Evolutionary conservation across 1,140 invertebrate genomes (phyloP).

Genomic region (Neomicropteryx cornuta): DNA sequence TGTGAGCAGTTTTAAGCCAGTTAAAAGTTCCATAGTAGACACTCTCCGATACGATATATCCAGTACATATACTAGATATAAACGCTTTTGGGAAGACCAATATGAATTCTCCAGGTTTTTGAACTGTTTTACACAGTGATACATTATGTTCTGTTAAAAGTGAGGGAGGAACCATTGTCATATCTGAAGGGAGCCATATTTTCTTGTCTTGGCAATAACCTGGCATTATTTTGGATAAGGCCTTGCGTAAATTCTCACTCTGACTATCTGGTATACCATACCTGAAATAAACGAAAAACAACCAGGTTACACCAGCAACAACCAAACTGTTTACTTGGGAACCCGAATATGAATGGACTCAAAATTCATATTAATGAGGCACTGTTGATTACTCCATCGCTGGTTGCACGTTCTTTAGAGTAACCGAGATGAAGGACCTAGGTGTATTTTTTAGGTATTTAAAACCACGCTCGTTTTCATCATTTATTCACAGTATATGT

Average conservation of each 20-base stretch:
- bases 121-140: slow-evolving; percentile 66
- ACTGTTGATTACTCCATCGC: too few species aligned
- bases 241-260: slow-evolving; percentile 59
- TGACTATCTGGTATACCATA: slow-evolving; percentile 77
- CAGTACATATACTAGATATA: slow-evolving; percentile 80
- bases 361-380: too few species aligned
- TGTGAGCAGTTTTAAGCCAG: slow-evolving; percentile 66
- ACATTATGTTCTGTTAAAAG: slow-evolving; percentile 66
- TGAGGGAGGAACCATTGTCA: slow-evolving; percentile 88
- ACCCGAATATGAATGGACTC: too few species aligned
- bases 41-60: slow-evolving; percentile 85
- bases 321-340: too few species aligned
- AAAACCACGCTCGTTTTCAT: too few species aligned
- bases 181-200: slow-evolving; percentile 85
- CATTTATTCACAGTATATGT: too few species aligned
- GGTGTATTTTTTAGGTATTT: too few species aligned
- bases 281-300: slow-evolving; percentile 17
- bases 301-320: too few species aligned
- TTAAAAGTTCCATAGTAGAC: slow-evolving; percentile 82
- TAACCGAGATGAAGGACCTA: too few species aligned
- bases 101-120: slow-evolving; percentile 83
- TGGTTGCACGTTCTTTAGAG: too few species aligned
- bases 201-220: slow-evolving; percentile 70
- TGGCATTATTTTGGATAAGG: slow-evolving; percentile 68
- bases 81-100: slow-evolving; percentile 86